Evolutionary conservation across 2,797 vertebrate genomes (phyloP).

Genomic region (Simalia tracyae): DNA sequence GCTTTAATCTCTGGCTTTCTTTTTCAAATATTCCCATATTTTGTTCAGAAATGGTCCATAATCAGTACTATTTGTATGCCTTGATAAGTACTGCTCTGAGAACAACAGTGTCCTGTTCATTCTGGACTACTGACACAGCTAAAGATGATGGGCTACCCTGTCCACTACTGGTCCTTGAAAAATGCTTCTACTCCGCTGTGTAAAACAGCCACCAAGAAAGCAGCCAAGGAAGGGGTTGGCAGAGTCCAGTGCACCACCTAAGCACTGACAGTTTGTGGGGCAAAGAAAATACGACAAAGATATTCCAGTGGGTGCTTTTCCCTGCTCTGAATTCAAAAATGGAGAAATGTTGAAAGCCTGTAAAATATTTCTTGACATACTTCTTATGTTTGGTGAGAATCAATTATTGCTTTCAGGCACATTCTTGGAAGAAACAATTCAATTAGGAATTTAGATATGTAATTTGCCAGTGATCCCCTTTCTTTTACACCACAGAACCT

Average conservation of each 20-base stretch:
- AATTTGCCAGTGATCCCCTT: neutral
- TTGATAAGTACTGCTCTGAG: neutral
- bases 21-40: constrained; percentile 1
- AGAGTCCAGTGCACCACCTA: neutral
- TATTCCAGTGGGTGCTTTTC: neutral
- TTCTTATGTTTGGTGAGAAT: constrained; percentile 21
- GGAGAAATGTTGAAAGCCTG: neutral
- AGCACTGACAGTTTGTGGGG: neutral
- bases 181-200: neutral
- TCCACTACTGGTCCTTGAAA: neutral
- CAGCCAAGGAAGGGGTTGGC: neutral
- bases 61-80: neutral
- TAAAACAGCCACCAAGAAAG: neutral
- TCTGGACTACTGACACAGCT: neutral
- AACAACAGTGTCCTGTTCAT: neutral
- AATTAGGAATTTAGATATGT: neutral
- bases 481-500: neutral
- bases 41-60: neutral
- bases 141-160: no score
- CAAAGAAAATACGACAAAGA: neutral
- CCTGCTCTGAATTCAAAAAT: neutral
- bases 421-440: neutral
- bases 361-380: neutral
- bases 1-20: neutral
- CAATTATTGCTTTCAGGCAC: neutral